Conservation (phyloP, 2,113 vertebrate genomes). For the Marcusenius ussheri region DNA sequence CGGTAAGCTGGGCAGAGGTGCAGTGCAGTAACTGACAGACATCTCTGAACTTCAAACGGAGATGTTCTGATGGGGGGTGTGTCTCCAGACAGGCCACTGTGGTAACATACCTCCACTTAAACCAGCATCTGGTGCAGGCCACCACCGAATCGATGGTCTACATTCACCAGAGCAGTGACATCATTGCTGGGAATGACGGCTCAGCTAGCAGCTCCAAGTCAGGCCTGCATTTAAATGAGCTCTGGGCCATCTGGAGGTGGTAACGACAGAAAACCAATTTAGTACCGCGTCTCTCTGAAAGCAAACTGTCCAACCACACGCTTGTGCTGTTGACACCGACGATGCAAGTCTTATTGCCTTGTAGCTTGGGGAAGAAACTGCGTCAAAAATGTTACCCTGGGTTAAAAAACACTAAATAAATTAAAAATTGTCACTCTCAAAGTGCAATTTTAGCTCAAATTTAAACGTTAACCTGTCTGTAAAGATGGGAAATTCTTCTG, state of each 20-base stretch:
- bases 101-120: not conserved
- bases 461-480: not conserved
- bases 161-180: not conserved
- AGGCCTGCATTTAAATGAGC: slow-evolving; percentile 12
- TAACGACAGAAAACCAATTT: slow-evolving; percentile 16
- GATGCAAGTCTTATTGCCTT: not conserved
- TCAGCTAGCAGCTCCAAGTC: not conserved
- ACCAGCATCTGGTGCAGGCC: not conserved
- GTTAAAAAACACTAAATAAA: not conserved
- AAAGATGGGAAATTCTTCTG: not conserved
- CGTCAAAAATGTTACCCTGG: not conserved
- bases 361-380: not conserved
- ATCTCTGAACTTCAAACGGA: not conserved
- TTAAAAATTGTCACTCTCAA: not conserved
- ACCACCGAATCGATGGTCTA: too few species aligned
- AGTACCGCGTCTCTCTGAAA: not conserved
- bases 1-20: not conserved
- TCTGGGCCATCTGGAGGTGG: not conserved
- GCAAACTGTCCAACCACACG: slow-evolving; percentile 6
- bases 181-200: not conserved
- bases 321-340: not conserved
- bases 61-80: not conserved
- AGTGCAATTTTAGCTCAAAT: not conserved
- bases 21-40: not conserved
- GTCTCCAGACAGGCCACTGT: not conserved